These are phyloP conservation scores for Eptatretus burgeri DNA, from an alignment of 2,113 vertebrate genomes.

Conservation along the genomic window DNA sequence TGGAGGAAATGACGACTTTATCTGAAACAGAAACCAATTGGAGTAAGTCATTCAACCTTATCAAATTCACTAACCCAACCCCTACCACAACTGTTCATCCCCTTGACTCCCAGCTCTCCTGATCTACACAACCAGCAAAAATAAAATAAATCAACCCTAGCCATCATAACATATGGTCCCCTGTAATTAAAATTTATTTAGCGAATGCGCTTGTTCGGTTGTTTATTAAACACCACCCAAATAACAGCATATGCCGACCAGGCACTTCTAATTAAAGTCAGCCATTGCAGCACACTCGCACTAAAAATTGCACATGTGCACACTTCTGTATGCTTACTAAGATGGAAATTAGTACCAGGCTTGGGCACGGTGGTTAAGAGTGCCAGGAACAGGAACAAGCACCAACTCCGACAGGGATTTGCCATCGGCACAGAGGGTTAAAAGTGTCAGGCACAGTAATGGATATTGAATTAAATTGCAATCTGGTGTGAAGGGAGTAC, in stretches of 20 bases:
- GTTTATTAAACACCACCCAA: slow-evolving; percentile 5
- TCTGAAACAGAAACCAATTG: no score
- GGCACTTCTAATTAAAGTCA: slow-evolving; percentile 4
- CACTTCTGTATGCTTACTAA: background rate
- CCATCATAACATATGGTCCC: background rate
- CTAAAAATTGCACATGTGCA: background rate
- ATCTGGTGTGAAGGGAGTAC: no score
- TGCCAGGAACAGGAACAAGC: background rate
- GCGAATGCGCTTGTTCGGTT: slow-evolving; percentile 1
- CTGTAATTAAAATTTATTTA: slow-evolving; percentile 6
- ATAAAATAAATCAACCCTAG: background rate
- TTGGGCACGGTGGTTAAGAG: background rate
- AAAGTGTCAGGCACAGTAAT: no score
- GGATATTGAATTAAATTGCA: no score
- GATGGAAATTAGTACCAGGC: background rate
- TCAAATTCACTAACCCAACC: no score
- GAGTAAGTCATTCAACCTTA: no score
- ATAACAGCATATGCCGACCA: background rate
- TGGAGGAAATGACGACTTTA: no score
- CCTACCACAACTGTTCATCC: no score
- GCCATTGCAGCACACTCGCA: background rate
- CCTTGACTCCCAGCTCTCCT: no score
- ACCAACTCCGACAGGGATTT: background rate
- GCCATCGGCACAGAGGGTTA: background rate
- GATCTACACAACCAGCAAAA: no score